These are phyloP conservation scores for Unio pictorum DNA, from an alignment of 2,888 invertebrate species.

Conservation along the genomic window DNA sequence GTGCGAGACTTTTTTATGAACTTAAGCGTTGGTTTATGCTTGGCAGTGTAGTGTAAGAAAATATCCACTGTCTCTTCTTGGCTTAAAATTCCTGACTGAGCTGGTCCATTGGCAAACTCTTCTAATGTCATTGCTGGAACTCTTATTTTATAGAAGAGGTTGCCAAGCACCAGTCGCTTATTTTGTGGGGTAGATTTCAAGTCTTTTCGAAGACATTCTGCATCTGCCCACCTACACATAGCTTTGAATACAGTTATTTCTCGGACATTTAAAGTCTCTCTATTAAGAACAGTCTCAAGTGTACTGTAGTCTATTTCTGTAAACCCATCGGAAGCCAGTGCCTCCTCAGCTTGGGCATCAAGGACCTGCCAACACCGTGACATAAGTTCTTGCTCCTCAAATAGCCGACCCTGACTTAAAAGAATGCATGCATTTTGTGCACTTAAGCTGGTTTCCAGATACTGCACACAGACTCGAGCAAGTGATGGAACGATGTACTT, in stretches of 20 bases:
- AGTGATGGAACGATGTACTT: slow-evolving; percentile 97
- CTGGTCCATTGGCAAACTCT: slow-evolving; percentile 95
- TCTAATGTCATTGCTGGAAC: slow-evolving; percentile 95
- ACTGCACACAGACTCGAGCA: slow-evolving; percentile 94
- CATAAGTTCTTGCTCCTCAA: slow-evolving; percentile 97
- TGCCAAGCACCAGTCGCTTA: slow-evolving; percentile 72
- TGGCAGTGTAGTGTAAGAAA: slow-evolving; percentile 94
- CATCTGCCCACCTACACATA: slow-evolving; percentile 92
- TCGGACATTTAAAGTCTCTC: slow-evolving; percentile 95
- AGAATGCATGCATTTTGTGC: slow-evolving; percentile 97
- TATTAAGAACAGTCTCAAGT: slow-evolving; percentile 88
- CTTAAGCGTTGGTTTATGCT: slow-evolving; percentile 85
- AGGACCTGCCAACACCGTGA: slow-evolving; percentile 83
- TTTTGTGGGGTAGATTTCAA: slow-evolving; percentile 87
- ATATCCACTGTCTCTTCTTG: slow-evolving; percentile 95
- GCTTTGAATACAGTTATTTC: slow-evolving; percentile 89
- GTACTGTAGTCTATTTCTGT: slow-evolving; percentile 95
- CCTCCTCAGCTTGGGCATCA: slow-evolving; percentile 97
- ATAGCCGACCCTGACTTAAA: slow-evolving; percentile 93
- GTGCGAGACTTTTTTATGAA: slow-evolving; percentile 88
- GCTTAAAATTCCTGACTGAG: slow-evolving; percentile 91
- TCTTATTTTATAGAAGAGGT: slow-evolving; percentile 88
- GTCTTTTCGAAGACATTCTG: slow-evolving; percentile 89
- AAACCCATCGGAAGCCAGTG: slow-evolving; percentile 94
- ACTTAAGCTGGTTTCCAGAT: slow-evolving; percentile 94